A percentile compares a stretch with the other conserved stretches of the same genome.
Evolutionary conservation across 2,113 vertebrate species (phyloP).

Genomic region (Poeciliopsis turrubarensis): DNA sequence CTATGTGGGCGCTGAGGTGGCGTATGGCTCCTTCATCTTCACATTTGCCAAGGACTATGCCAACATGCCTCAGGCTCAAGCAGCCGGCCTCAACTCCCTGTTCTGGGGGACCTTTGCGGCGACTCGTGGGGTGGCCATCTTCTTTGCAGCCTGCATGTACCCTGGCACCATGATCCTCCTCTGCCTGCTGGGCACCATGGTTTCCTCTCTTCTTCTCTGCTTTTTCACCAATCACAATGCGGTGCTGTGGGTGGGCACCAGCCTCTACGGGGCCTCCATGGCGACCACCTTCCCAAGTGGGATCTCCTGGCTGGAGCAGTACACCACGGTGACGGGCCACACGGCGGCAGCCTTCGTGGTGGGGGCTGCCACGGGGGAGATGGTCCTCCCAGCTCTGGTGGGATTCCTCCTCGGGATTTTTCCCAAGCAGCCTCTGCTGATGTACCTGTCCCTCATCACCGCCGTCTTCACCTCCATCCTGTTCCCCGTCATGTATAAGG

Average conservation of each 20-base stretch:
- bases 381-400: slow-evolving; percentile 86
- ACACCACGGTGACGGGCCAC: slow-evolving; percentile 84
- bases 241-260: slow-evolving; percentile 83
- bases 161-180: slow-evolving; percentile 89
- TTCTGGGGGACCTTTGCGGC: slow-evolving; percentile 91
- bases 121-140: slow-evolving; percentile 86
- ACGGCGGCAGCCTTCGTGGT: slow-evolving; percentile 85
- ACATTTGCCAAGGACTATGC: slow-evolving; percentile 82
- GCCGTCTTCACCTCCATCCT: slow-evolving; percentile 82
- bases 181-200: slow-evolving; percentile 81
- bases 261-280: slow-evolving; percentile 90
- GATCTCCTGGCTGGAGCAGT: slow-evolving; percentile 94
- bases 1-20: slow-evolving; percentile 92
- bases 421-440: slow-evolving; percentile 79
- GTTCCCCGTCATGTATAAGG: slow-evolving; percentile 90
- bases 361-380: slow-evolving; percentile 90
- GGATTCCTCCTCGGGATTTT: slow-evolving; percentile 84
- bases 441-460: slow-evolving; percentile 81
- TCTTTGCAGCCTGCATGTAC: slow-evolving; percentile 82
- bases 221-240: slow-evolving; percentile 73
- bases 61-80: slow-evolving; percentile 77
- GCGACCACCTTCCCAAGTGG: slow-evolving; percentile 92
- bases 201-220: slow-evolving; percentile 81
- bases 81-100: slow-evolving; percentile 87
- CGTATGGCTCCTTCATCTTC: slow-evolving; percentile 91